Evolutionary conservation across 2,113 vertebrate species (phyloP), one percentile per base, ranked within the genome.

Genomic region (Rafetus swinhoei): DNA sequence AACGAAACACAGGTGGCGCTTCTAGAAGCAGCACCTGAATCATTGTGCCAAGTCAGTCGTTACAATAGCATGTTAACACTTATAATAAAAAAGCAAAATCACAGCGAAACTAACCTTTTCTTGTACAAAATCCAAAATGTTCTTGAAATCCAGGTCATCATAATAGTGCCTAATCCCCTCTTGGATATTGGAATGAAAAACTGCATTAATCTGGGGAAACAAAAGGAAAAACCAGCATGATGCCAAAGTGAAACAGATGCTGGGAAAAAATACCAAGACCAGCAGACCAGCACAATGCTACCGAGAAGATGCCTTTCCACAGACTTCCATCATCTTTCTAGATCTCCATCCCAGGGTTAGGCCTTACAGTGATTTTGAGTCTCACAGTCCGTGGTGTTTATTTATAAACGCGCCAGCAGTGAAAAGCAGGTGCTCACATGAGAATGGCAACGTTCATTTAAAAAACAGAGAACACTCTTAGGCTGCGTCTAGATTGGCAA

Each of bases 61-160:
- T 56, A 50, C 19, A 52, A 13, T 29, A 27, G 65, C 27, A 76
- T 57, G 53, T n/a, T 15, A 45, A n/a, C n/a, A n/a, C 29, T 15
- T 18, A 69, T 16, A 62, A 4, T 29, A 62, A 62, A 12, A 35
- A 84, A 65, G 32, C 18, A 50, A 50, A 25, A 25, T 5, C 39
- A 45, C 24, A 19, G 7, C 3, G 45, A 52, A 55, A 32, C 88
- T 1, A 93, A 99, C 99, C 99, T 99, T 99, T 91, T 98, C 89
- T n/a, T 99, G 99, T 27, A 99, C 98, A 14, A 98, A 99, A 94
- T 99, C 99, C 98, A 99, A 86, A 96, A 99, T 99, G 96, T 99
- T 99, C 96, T 99, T 99, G 97, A 99, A 99, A 98, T 99, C 99
- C 81, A 99, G 98, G 88, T 99, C 99, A 5, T 99, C 99, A 0